These are phyloP conservation scores for Alaudala cheleensis DNA, from an alignment of 2,113 vertebrate species.

Conservation along the genomic window DNA sequence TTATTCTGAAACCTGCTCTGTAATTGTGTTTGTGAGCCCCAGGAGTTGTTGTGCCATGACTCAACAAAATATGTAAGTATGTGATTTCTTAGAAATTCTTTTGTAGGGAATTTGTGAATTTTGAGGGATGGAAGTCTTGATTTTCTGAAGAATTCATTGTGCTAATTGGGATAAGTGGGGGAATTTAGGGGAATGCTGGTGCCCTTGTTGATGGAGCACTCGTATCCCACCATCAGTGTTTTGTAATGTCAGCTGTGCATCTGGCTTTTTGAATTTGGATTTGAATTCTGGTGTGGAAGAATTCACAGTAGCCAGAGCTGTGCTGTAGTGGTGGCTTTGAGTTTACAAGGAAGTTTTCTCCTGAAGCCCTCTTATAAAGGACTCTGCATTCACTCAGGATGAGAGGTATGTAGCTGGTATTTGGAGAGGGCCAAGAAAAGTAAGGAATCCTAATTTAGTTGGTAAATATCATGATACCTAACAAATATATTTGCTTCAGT, in stretches of 20 bases:
- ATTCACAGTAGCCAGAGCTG: background rate
- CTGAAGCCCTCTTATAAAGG: background rate
- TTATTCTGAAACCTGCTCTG: background rate
- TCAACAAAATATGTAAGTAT: background rate
- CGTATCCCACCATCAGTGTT: background rate
- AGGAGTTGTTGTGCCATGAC: fast-evolving
- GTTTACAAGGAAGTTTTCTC: background rate
- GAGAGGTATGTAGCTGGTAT: background rate
- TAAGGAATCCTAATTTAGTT: background rate
- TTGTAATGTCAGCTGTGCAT: background rate
- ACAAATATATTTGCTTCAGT: background rate
- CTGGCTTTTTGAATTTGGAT: background rate
- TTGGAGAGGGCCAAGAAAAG: background rate
- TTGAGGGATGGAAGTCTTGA: background rate
- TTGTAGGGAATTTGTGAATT: background rate
- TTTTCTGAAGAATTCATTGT: background rate
- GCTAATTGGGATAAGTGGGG: background rate
- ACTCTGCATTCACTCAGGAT: background rate
- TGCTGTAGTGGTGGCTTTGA: background rate
- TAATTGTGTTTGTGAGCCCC: fast-evolving
- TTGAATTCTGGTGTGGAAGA: background rate
- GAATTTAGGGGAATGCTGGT: background rate
- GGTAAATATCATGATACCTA: background rate
- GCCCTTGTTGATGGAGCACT: background rate
- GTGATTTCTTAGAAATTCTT: background rate